Evolutionary conservation across 2,888 invertebrate genomes (phyloP).

Genomic region (Adelphocoris suturalis): DNA sequence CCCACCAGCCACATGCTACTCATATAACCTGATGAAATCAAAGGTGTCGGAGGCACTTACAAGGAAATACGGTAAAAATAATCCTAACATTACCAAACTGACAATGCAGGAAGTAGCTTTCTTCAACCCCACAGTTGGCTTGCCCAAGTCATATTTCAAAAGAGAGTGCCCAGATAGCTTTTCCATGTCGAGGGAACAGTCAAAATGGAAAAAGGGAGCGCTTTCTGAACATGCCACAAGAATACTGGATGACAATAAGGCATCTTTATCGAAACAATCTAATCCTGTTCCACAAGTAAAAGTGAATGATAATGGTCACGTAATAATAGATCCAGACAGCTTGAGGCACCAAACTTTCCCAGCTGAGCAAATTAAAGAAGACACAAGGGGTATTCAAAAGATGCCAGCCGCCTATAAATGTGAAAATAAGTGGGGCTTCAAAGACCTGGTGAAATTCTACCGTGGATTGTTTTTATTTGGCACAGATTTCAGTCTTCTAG

Average conservation of each 20-base stretch:
- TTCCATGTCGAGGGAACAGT: neutral
- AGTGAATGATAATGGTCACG: constrained; percentile 17
- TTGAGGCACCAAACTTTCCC: neutral
- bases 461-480: constrained; percentile 92
- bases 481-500: constrained; percentile 94
- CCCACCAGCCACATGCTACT: neutral
- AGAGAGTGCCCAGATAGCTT: neutral
- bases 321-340: constrained; percentile 30
- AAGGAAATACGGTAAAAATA: constrained; percentile 5
- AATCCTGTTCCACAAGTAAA: constrained; percentile 16
- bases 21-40: neutral
- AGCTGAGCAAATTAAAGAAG: neutral
- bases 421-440: constrained; percentile 29
- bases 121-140: constrained; percentile 37
- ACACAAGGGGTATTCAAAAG: neutral
- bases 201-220: neutral
- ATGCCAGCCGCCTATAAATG: neutral
- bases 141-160: neutral
- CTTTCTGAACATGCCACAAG: neutral
- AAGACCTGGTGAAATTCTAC: constrained; percentile 94
- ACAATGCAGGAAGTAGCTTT: constrained; percentile 55
- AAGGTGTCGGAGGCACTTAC: neutral
- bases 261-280: neutral
- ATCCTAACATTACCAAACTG: neutral
- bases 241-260: neutral